Evolutionary conservation across 2,113 vertebrate species (phyloP).

Genomic region (Thalassarche chlororhynchos): DNA sequence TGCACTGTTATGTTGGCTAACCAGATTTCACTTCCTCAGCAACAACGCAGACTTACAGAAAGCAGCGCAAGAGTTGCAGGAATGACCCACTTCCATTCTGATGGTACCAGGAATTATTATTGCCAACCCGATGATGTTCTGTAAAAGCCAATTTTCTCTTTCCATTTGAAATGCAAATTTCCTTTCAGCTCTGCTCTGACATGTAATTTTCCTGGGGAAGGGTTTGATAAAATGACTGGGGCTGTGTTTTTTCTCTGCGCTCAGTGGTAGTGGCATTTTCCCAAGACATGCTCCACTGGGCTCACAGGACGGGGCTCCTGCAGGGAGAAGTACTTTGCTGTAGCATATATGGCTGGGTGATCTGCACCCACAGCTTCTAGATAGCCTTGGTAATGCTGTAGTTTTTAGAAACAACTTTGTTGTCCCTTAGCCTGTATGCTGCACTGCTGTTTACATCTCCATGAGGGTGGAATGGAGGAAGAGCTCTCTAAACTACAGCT

Average conservation of each 20-base stretch:
- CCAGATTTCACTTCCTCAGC: constrained; percentile 25
- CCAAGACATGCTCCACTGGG: neutral
- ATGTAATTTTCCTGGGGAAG: neutral
- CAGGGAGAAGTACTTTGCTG: neutral
- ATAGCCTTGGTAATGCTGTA: neutral
- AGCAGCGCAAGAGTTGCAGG: neutral
- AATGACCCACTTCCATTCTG: neutral
- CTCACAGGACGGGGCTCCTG: neutral
- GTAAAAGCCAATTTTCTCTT: constrained; percentile 17
- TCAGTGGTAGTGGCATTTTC: neutral
- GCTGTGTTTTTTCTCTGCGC: neutral
- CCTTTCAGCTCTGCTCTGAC: neutral
- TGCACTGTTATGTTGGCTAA: neutral
- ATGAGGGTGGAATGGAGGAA: neutral
- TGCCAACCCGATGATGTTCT: neutral
- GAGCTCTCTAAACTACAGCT: neutral
- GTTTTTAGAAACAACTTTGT: neutral
- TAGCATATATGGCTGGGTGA: neutral
- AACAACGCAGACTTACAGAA: neutral
- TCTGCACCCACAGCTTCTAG: neutral
- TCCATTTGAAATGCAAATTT: neutral
- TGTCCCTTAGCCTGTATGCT: neutral
- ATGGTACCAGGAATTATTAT: neutral
- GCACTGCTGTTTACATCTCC: neutral
- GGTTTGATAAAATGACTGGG: neutral